phyloP scores from a whole-genome alignment of 2,113 vertebrate species.

The Zapornia atra region DNA sequence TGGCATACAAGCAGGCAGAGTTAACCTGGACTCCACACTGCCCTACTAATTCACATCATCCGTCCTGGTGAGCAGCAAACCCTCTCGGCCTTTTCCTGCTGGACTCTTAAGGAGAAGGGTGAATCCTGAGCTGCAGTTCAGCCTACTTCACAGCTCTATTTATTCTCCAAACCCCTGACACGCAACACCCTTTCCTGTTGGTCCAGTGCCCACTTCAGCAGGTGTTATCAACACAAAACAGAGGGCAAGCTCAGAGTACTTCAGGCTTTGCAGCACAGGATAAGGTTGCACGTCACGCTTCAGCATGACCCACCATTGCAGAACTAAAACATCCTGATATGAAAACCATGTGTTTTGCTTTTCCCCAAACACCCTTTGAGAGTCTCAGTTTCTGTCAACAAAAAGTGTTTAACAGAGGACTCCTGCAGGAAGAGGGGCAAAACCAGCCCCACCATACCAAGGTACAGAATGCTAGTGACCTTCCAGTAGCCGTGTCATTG shows the following conservation, averaged over 20 bases:
- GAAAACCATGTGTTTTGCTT: not conserved
- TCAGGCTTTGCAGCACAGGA: not conserved
- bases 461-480: not conserved
- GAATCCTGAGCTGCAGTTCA: not conserved
- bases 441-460: not conserved
- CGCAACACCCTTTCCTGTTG: constrained; percentile 43
- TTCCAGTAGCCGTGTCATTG: not conserved
- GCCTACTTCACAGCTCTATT: not conserved
- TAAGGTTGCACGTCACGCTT: not conserved
- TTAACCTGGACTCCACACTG: not conserved
- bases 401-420: not conserved
- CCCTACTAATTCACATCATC: not conserved
- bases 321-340: not conserved
- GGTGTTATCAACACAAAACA: constrained; percentile 63
- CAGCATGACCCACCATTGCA: not conserved
- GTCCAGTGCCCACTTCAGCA: constrained; percentile 10
- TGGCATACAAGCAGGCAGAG: not conserved
- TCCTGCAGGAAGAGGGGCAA: not conserved
- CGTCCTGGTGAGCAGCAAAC: not conserved
- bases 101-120: not conserved
- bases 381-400: not conserved
- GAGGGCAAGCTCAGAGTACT: not conserved
- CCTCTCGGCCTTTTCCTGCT: not conserved
- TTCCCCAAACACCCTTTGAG: not conserved
- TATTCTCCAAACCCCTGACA: constrained; percentile 14